phyloP scores from a whole-genome alignment of 2,888 invertebrate genomes.

The Ctena decussata region DNA sequence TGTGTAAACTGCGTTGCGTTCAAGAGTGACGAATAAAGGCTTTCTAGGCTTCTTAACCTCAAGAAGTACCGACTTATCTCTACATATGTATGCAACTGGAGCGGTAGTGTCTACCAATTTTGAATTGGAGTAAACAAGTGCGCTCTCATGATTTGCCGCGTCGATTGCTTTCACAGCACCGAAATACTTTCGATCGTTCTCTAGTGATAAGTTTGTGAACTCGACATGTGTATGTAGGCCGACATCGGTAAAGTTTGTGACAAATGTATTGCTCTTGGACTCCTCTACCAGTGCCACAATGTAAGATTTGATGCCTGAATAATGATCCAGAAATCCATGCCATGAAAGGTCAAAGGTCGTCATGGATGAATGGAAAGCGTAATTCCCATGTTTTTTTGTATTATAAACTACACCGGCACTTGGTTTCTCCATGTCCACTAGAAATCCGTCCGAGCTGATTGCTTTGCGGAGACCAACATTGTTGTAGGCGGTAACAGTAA shows the following conservation, averaged over 20 bases:
- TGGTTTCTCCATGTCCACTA: constrained; percentile 42
- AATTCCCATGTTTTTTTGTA: constrained; percentile 38
- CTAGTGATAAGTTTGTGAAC: constrained; percentile 36
- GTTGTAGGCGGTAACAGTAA: constrained; percentile 53
- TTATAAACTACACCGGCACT: constrained; percentile 62
- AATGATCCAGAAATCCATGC: constrained; percentile 65
- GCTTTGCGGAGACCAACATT: constrained; percentile 37
- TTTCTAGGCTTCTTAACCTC: neutral
- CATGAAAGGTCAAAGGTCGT: constrained; percentile 51
- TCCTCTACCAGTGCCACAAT: constrained; percentile 37
- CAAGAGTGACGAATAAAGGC: neutral
- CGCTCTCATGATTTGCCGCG: constrained; percentile 54
- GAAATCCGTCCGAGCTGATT: constrained; percentile 45
- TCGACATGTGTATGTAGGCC: constrained; percentile 13
- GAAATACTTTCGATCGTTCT: constrained; percentile 44
- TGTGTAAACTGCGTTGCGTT: neutral
- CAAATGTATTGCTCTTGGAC: neutral
- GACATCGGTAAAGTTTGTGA: neutral
- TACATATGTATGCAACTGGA: constrained; percentile 50
- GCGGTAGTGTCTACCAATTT: constrained; percentile 57
- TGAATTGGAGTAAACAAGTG: constrained; percentile 21
- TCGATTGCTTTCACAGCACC: constrained; percentile 59
- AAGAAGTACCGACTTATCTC: neutral
- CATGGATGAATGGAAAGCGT: constrained; percentile 40
- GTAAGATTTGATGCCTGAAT: constrained; percentile 56